These are phyloP conservation scores for Oryctolagus cuniculus DNA, from an alignment of 2,113 vertebrate species.

Conservation along the genomic window DNA sequence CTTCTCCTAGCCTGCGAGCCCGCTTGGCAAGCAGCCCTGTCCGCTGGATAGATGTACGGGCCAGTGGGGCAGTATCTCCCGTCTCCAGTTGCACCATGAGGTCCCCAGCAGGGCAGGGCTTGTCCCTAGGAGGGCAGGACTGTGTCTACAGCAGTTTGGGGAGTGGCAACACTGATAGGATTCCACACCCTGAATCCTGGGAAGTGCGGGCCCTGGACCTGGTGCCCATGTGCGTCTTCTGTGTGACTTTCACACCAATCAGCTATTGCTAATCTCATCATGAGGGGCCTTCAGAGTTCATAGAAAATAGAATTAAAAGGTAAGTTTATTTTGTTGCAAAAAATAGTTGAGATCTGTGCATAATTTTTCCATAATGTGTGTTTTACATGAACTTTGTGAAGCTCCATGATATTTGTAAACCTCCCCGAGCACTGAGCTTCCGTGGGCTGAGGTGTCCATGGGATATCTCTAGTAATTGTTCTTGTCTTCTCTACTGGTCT, in stretches of 20 bases:
- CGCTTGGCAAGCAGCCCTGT: background rate
- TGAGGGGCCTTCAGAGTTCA: no score
- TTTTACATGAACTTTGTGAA: no score
- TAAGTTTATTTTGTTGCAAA: no score
- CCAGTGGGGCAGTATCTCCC: background rate
- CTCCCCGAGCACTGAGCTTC: background rate
- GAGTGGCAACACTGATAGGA: background rate
- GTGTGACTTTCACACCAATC: background rate
- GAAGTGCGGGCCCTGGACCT: background rate
- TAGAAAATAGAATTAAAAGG: no score
- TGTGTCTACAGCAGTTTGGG: background rate
- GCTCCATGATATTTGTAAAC: background rate
- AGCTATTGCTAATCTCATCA: background rate
- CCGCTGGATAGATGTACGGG: background rate
- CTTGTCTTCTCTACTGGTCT: background rate
- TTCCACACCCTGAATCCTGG: background rate
- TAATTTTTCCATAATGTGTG: no score
- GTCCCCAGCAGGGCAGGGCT: background rate
- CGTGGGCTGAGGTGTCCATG: background rate
- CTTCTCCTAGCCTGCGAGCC: background rate
- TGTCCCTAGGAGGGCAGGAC: background rate
- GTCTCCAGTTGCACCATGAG: no score
- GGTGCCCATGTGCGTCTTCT: background rate
- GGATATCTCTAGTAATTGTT: conserved; percentile 13
- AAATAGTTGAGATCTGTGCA: no score